Conservation (phyloP, 2,888 invertebrate genomes). For the Tipula helvola region DNA sequence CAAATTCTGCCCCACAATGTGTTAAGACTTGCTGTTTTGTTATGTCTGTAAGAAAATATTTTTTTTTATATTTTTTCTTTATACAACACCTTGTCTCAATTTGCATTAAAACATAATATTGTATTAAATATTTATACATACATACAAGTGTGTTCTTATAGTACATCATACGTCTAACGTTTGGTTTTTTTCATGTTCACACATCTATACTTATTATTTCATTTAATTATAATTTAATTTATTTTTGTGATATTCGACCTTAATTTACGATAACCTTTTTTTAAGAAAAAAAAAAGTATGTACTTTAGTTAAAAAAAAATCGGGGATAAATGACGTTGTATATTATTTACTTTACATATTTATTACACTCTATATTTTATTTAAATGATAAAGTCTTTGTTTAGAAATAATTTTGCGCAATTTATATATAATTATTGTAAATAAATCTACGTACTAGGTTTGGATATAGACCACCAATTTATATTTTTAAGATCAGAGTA, state of each 20-base stretch:
- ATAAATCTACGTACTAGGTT: background rate
- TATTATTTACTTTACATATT: background rate
- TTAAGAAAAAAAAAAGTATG: background rate
- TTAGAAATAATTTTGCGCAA: constrained; percentile 4
- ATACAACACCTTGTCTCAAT: background rate
- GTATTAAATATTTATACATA: background rate
- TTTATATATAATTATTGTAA: background rate
- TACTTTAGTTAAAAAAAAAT: background rate
- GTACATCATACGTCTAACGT: background rate
- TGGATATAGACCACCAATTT: background rate
- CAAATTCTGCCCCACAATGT: background rate
- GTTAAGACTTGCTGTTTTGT: background rate
- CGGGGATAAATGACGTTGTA: background rate
- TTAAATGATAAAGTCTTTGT: background rate
- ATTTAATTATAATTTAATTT: constrained; percentile 4
- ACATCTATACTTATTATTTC: background rate
- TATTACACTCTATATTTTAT: background rate
- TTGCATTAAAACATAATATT: background rate
- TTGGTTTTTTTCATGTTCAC: background rate
- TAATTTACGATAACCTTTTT: background rate
- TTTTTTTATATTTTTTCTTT: background rate
- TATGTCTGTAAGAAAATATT: background rate
- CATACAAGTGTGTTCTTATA: background rate
- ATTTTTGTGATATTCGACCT: constrained; percentile 4
- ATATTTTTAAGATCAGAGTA: background rate